Percentiles rank a stretch among this genome's conserved stretches.
These are phyloP conservation scores for Ciconia maguari DNA, from an alignment of 2,113 vertebrate genomes.

Conservation along the genomic window DNA sequence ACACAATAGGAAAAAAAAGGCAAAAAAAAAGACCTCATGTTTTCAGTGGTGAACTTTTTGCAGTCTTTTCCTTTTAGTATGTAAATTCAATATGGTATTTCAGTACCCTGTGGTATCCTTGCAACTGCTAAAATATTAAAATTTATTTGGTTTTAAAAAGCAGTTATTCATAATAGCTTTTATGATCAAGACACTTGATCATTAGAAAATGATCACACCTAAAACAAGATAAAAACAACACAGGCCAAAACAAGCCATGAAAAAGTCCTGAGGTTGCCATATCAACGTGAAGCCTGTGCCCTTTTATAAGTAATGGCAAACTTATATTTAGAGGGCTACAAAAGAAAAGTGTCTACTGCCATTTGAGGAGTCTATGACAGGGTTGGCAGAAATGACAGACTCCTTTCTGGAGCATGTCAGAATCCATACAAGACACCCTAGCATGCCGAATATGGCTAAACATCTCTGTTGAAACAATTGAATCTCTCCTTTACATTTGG, in stretches of 20 bases:
- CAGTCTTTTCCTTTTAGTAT: background rate
- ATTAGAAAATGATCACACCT: background rate
- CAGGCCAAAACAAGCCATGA: background rate
- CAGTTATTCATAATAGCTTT: background rate
- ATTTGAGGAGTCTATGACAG: background rate
- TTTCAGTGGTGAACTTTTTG: background rate
- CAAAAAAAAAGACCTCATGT: background rate
- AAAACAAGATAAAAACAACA: background rate
- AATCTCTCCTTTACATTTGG: background rate
- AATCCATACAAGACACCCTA: background rate
- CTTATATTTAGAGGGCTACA: background rate
- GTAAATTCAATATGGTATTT: background rate
- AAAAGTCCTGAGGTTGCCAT: background rate
- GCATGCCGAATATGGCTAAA: background rate
- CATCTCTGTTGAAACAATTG: background rate
- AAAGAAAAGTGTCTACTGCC: background rate
- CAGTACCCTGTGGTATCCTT: background rate
- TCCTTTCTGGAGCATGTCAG: background rate
- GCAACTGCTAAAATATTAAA: background rate
- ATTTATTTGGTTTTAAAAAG: background rate
- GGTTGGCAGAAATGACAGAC: background rate
- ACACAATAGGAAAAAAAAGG: background rate
- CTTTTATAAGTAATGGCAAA: background rate
- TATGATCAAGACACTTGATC: background rate
- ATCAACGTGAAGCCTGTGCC: background rate